Evolutionary conservation across 2,888 invertebrate genomes (phyloP).

Genomic region (Tiliacea citrago): DNA sequence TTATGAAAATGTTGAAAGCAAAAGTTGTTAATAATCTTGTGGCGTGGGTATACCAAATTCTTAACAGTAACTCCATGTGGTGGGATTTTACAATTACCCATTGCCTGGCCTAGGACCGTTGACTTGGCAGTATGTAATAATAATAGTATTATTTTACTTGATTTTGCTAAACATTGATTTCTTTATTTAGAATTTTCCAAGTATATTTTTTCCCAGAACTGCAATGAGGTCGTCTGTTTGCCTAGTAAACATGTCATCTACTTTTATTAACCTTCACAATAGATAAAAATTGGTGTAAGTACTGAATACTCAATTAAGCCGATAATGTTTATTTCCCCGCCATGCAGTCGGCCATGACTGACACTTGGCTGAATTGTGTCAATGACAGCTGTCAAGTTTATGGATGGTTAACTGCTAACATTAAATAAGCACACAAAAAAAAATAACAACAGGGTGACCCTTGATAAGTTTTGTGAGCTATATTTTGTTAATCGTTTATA

Average conservation of each 20-base stretch:
- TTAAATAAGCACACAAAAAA: slow-evolving; percentile 54
- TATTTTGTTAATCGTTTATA: too few relatives aligned
- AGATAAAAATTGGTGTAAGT: slow-evolving; percentile 22
- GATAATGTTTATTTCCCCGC: slow-evolving; percentile 48
- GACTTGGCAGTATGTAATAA: not conserved
- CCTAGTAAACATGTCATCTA: slow-evolving; percentile 22
- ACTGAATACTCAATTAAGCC: slow-evolving; percentile 42
- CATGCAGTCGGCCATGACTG: slow-evolving; percentile 57
- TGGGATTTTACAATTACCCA: not conserved
- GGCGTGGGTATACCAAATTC: not conserved
- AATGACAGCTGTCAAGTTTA: slow-evolving; percentile 65
- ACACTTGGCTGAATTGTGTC: slow-evolving; percentile 63
- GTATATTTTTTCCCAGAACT: slow-evolving; percentile 33
- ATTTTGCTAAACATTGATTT: slow-evolving; percentile 17
- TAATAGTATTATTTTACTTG: slow-evolving; percentile 3
- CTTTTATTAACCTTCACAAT: slow-evolving; percentile 22
- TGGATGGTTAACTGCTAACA: slow-evolving; percentile 59
- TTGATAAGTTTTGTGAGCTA: slow-evolving; percentile 45
- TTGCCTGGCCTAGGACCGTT: not conserved
- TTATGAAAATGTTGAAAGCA: slow-evolving; percentile 34
- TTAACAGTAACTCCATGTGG: not conserved
- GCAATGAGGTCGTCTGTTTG: slow-evolving; percentile 49
- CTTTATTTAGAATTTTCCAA: slow-evolving; percentile 35
- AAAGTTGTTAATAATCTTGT: slow-evolving; percentile 11
- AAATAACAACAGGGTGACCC: slow-evolving; percentile 36